phyloP scores from a whole-genome alignment of 1,140 invertebrate species.

The Sminthurides bifidus region DNA sequence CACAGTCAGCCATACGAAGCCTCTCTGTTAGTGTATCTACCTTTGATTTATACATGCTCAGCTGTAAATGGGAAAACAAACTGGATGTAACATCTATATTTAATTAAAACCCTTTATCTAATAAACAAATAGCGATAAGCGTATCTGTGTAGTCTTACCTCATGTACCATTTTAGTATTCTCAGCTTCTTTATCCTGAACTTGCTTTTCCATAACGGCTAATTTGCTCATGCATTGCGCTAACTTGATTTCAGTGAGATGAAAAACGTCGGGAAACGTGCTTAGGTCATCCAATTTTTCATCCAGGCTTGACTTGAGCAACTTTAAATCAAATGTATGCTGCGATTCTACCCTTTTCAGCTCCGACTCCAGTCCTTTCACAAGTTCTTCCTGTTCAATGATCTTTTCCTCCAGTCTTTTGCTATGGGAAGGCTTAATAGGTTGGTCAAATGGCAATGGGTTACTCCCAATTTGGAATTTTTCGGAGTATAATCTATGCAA shows the following conservation, averaged over 20 bases:
- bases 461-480: neutral
- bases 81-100: neutral
- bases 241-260: conserved; percentile 5
- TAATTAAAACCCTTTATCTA: neutral
- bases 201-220: neutral
- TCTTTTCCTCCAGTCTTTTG: conserved; percentile 1
- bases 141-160: neutral
- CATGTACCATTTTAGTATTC: neutral
- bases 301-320: neutral
- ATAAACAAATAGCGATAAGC: neutral
- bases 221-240: conserved; percentile 1
- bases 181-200: conserved; percentile 4
- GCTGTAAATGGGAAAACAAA: neutral
- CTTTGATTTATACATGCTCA: conserved; percentile 1
- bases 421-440: neutral
- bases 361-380: neutral
- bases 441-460: neutral
- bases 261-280: neutral
- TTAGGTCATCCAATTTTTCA: neutral
- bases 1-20: neutral
- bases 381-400: neutral
- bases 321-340: neutral
- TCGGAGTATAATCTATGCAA: conserved; percentile 3
- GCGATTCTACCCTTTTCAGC: conserved; percentile 3
- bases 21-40: conserved; percentile 1